Evolutionary conservation across 2,797 vertebrate genomes (phyloP), one percentile per base, ranked within the genome.

Genomic region (Sebastolobus alascanus): DNA sequence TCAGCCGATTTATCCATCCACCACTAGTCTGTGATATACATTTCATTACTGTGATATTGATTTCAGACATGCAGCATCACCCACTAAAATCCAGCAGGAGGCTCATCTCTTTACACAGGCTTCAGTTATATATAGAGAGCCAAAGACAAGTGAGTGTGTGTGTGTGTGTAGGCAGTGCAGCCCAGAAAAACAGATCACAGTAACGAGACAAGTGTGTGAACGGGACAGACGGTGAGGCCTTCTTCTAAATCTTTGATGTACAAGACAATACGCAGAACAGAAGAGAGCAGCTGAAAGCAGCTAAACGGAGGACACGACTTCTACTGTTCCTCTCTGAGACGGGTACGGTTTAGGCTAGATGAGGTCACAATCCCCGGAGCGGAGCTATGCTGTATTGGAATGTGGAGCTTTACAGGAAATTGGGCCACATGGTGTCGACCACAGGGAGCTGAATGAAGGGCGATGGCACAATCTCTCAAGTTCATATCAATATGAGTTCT

Each of bases 331-430:
- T 68, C 43, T 72, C 54, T 40, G 72, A 75, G 83, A 77, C 73
- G 83, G 83, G 76, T 78, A 66, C 9, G 27, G 82, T 77, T 85
- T 66, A 79, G 87, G 86, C 75, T 73, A 75, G 65, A 83, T 86
- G 73, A 89, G 87, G 91, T 92, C 89, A 91, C 82, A 83, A 77
- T 90, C 88, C 86, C 88, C 27, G 68, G 84, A 87, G 89, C 46
- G 73, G 67, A 84, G 73, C 84, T 90, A 84, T 69, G 82, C 84
- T 71, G 86, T 50, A 50, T 18, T 82, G 91, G 89, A 93, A 94
- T 92, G 91, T 85, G 87, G 77, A 87, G 87, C 87, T 86, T 71
- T 78, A 78, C 84, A 91, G 89, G 86, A 93, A 93, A 93, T 74
- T 90, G 74, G 85, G 87, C 88, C 90, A 90, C 89, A 83, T 75